Evolutionary conservation across 53 echinoderm and acorn worm species (phyloP).

Genomic region (Holothuria scabra): DNA sequence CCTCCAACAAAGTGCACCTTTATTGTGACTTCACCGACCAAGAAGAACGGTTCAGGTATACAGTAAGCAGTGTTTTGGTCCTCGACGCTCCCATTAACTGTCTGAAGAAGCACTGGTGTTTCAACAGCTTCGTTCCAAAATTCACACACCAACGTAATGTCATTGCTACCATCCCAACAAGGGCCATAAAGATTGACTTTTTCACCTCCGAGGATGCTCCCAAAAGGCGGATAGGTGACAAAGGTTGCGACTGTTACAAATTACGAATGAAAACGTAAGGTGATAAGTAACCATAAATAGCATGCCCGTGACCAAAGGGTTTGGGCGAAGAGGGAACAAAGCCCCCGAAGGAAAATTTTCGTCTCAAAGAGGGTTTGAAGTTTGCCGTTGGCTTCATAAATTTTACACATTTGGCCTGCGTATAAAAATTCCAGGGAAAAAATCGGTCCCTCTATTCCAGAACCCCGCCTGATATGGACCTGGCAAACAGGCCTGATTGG

Average conservation of each 20-base stretch:
- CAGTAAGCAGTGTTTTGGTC: constrained; percentile 60
- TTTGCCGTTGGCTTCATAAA: no score
- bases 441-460: no score
- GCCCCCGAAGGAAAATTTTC: no score
- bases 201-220: constrained; percentile 73
- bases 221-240: constrained; percentile 53
- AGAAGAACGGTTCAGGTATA: constrained; percentile 79
- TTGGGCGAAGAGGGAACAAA: no score
- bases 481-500: no score
- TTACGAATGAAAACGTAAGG: no score
- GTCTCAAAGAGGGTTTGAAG: no score
- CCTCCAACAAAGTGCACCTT: constrained; percentile 25
- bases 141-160: constrained; percentile 3
- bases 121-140: constrained; percentile 43
- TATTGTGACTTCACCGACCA: constrained; percentile 68
- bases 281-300: no score
- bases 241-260: background rate
- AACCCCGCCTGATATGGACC: no score
- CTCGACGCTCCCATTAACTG: constrained; percentile 38
- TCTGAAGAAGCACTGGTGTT: constrained; percentile 38
- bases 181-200: constrained; percentile 64
- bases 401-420: no score
- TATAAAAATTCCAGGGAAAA: no score
- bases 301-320: no score
- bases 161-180: constrained; percentile 46